Evolutionary conservation across 2,113 vertebrate species (phyloP), one percentile per base, ranked within the genome.

Genomic region (Syngnathoides biaculeatus): DNA sequence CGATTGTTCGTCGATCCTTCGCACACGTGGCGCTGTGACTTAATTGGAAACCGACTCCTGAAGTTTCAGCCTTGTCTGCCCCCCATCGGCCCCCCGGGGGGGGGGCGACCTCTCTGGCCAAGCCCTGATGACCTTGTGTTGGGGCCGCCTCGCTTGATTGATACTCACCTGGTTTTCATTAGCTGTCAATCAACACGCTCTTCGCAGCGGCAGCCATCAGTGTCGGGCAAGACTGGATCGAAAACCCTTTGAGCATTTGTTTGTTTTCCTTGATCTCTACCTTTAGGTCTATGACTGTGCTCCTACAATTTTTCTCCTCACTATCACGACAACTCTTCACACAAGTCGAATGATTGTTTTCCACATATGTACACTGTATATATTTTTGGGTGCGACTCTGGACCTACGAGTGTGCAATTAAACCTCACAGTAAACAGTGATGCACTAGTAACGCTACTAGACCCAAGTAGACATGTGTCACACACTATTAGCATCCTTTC

Each of bases 11-110:
- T 82, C 81, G 81, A 82, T 88, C 77, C 71, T 56, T 15, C 35
- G 82, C 79, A 88, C 84, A 87, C 81, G 75, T 84, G 69, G 73
- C 83, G 87, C 74, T 58, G 53, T 64, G 77, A 75, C 79, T 81
- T 81, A 87, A 87, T 88, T 89, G 89, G 88, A 91, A 91, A 88
- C 85, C 26, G 87, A 90, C 80, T 72, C 84, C 73, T 61, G 55
- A 5, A 83, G 80, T 90, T 87, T 85, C 88, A 75, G 48, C 55
- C 60, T 50, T 4, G 70, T 66, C 62, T 65, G 66, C 72, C 67
- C 67, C 75, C 68, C 70, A 55, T 82, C 80, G 71, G 68, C 75
- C 78, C 82, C 79, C 72, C 80, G 73, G 71, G 74, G 70, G 79
- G 73, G 71, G 55, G 56, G 63, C 13, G 89, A 90, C 87, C 87